These are phyloP conservation scores for Octonoba sinensis DNA, from an alignment of 2,888 invertebrate species.

Conservation along the genomic window DNA sequence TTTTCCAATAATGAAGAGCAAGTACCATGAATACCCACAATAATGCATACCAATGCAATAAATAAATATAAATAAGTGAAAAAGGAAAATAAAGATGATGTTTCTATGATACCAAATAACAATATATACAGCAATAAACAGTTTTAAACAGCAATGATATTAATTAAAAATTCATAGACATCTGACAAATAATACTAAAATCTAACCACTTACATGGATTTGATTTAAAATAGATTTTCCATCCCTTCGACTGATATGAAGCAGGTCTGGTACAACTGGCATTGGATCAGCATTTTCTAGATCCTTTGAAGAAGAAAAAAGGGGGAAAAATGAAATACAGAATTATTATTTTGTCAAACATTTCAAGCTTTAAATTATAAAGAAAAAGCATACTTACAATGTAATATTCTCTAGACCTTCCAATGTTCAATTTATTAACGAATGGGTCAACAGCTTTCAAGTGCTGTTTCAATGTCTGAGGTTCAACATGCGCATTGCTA, in stretches of 20 bases:
- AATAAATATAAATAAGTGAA: no score
- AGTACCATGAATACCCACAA: no score
- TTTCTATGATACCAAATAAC: no score
- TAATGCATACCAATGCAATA: no score
- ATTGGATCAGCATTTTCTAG: constrained; percentile 74
- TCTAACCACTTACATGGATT: constrained; percentile 23
- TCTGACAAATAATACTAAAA: no score
- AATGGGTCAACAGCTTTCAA: constrained; percentile 68
- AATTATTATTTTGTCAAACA: neutral
- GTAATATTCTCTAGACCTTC: constrained; percentile 75
- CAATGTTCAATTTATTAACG: constrained; percentile 77
- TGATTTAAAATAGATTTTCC: constrained; percentile 10
- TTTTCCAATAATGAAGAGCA: no score
- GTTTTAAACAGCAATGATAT: no score
- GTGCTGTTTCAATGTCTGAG: constrained; percentile 50
- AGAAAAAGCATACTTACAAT: constrained; percentile 74
- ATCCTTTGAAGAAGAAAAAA: constrained; percentile 44
- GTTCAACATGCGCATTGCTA: constrained; percentile 16
- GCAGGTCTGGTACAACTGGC: constrained; percentile 65
- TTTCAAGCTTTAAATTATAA: neutral
- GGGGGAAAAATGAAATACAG: no score
- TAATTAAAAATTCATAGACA: no score
- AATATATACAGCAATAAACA: no score
- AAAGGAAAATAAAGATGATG: no score
- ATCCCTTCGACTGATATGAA: constrained; percentile 17